Percentiles rank a stretch among this genome's conserved stretches.
phyloP scores from a whole-genome alignment of 1,140 invertebrate species.

The Zaprionus tsacasi region DNA sequence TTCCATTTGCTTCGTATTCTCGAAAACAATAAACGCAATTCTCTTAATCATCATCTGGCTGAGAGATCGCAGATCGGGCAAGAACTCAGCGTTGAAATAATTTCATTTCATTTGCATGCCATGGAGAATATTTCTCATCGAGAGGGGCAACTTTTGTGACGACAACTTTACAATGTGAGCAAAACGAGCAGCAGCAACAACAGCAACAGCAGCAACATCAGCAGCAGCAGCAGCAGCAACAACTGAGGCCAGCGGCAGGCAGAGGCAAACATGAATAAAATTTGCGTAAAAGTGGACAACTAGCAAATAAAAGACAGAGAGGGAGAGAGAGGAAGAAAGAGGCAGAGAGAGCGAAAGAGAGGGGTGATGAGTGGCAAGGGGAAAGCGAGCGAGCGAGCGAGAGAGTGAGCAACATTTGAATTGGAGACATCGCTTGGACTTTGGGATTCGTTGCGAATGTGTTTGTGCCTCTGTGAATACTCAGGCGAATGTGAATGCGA shows the following conservation, averaged over 20 bases:
- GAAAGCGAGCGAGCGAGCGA: slow-evolving; percentile 5
- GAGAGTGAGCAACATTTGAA: slow-evolving; percentile 26
- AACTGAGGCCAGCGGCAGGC: slow-evolving; percentile 26
- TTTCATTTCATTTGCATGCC: slow-evolving; percentile 45
- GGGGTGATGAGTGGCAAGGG: neutral
- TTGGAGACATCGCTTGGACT: slow-evolving; percentile 47
- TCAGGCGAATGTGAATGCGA: slow-evolving; percentile 38
- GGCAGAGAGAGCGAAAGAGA: slow-evolving; percentile 18
- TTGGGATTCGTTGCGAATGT: slow-evolving; percentile 35
- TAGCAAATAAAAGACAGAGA: slow-evolving; percentile 54
- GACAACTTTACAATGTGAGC: slow-evolving; percentile 57
- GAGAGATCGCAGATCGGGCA: slow-evolving; percentile 26
- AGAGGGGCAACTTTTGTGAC: slow-evolving; percentile 45
- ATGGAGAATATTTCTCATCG: slow-evolving; percentile 40
- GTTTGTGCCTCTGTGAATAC: slow-evolving; percentile 12
- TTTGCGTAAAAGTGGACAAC: slow-evolving; percentile 78
- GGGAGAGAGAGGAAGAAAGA: slow-evolving; percentile 6
- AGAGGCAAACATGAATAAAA: slow-evolving; percentile 75
- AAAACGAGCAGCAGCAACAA: slow-evolving; percentile 29
- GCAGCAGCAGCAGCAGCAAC: slow-evolving; percentile 28
- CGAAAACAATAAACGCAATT: slow-evolving; percentile 21
- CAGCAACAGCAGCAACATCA: neutral
- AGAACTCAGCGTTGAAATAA: slow-evolving; percentile 45
- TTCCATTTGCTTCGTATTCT: slow-evolving; percentile 3
- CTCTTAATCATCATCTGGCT: slow-evolving; percentile 40